Evolutionary conservation across 2,797 vertebrate species (phyloP).

Genomic region (Hydrophis major): DNA sequence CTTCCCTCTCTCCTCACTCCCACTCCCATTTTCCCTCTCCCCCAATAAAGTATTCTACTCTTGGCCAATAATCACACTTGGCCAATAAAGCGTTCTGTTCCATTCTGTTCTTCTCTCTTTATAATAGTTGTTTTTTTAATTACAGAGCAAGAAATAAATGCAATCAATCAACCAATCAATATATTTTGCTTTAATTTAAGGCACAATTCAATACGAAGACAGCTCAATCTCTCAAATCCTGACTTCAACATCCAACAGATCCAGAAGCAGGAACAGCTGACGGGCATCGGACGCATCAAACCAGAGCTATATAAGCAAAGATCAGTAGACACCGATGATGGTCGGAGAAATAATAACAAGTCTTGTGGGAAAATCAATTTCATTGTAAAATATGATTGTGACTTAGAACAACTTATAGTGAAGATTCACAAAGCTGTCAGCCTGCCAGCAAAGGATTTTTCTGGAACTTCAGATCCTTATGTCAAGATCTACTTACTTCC

Average conservation of each 20-base stretch:
- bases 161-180: background rate
- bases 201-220: conserved; percentile 92
- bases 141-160: background rate
- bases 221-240: conserved; percentile 96
- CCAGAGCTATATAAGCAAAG: conserved; percentile 97
- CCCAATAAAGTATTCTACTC: background rate
- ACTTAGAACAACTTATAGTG: conserved; percentile 95
- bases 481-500: conserved; percentile 98
- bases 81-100: background rate
- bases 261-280: conserved; percentile 93
- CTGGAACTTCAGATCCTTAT: conserved; percentile 96
- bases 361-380: conserved; percentile 93
- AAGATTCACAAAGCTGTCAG: conserved; percentile 97
- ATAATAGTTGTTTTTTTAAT: background rate
- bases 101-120: background rate
- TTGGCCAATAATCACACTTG: no score
- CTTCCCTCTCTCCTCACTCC: no score
- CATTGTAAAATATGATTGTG: conserved; percentile 94
- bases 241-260: conserved; percentile 97
- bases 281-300: conserved; percentile 94
- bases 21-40: background rate
- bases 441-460: conserved; percentile 97
- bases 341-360: conserved; percentile 77
- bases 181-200: conserved; percentile 69
- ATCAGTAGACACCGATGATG: conserved; percentile 89